phyloP scores from a whole-genome alignment of 2,113 vertebrate genomes.

The Eulacestoma nigropectus region DNA sequence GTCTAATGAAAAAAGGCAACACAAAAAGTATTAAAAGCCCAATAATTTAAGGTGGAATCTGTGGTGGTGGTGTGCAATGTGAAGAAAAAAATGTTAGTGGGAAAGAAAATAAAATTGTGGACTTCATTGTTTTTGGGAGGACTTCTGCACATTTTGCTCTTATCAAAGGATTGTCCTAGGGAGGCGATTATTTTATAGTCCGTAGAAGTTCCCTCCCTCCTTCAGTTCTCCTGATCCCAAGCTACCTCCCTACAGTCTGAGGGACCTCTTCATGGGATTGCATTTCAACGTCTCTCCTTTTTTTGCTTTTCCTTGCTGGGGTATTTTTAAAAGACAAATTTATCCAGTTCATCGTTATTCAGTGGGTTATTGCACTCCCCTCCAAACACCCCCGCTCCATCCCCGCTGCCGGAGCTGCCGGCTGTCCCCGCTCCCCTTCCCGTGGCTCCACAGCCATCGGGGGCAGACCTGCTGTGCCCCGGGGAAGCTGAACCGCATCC shows the following conservation, averaged over 20 bases:
- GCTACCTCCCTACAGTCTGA: background rate
- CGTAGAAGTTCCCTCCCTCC: background rate
- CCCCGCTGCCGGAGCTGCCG: background rate
- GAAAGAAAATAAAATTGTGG: background rate
- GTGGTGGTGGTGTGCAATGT: background rate
- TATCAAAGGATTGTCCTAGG: background rate
- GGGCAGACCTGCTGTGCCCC: background rate
- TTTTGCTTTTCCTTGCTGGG: background rate
- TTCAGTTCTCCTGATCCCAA: background rate
- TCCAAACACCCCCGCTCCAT: background rate
- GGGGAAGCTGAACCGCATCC: background rate
- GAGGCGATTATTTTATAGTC: background rate
- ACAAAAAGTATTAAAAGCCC: background rate
- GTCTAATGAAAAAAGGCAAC: background rate
- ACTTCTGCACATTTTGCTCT: background rate
- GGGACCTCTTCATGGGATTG: background rate
- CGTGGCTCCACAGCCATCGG: background rate
- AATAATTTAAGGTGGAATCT: background rate
- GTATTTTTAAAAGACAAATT: background rate
- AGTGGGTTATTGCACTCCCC: background rate
- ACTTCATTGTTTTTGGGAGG: background rate
- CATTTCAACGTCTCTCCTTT: fast-evolving
- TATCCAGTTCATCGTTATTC: fast-evolving
- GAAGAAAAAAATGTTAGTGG: background rate
- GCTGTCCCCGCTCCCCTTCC: background rate